Percentiles rank a stretch among this genome's conserved stretches.
These are phyloP conservation scores for Alosa sapidissima DNA, from an alignment of 2,797 vertebrate species.

Conservation along the genomic window DNA sequence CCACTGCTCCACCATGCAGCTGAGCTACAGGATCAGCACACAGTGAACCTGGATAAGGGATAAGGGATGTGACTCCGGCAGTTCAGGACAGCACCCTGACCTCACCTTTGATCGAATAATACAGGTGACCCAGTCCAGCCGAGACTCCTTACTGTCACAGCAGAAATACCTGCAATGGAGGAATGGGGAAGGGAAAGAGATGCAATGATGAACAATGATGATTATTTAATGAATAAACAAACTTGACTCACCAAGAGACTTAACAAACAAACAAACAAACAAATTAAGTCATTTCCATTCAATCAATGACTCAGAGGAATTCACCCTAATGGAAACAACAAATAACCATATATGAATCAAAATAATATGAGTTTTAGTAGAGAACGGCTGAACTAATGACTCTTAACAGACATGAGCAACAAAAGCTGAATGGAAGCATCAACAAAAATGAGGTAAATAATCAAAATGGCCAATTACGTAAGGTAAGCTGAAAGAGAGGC, in stretches of 20 bases:
- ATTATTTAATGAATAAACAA: not conserved
- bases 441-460: not conserved
- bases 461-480: not conserved
- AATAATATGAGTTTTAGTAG: not conserved
- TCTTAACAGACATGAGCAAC: not conserved
- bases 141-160: conserved; percentile 83
- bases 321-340: not conserved
- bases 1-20: too few relatives aligned
- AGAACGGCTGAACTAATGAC: not conserved
- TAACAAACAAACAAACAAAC: not conserved
- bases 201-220: too few relatives aligned
- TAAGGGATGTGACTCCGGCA: too few relatives aligned
- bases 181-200: not conserved
- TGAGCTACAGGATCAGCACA: too few relatives aligned
- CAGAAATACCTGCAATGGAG: conserved; percentile 83
- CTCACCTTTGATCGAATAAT: conserved; percentile 89
- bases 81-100: not conserved
- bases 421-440: not conserved
- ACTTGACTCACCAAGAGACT: not conserved
- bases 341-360: not conserved
- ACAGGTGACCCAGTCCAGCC: conserved; percentile 86
- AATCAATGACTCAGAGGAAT: not conserved
- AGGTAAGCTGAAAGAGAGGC: not conserved
- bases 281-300: not conserved
- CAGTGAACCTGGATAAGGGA: not conserved